Evolutionary conservation across 2,888 invertebrate species (phyloP).

Genomic region (Halictus quadricinctus): DNA sequence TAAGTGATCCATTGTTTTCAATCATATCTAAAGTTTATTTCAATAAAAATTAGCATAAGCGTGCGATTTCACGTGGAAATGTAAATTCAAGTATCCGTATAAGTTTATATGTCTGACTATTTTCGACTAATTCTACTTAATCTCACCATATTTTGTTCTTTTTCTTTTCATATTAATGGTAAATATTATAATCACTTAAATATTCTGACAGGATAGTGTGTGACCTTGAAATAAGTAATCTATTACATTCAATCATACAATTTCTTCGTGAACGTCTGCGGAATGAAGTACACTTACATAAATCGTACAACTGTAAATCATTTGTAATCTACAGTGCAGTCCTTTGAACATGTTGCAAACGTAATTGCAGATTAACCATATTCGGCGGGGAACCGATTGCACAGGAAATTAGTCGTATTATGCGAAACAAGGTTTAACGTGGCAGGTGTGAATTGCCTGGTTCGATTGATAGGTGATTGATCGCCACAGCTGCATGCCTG

Average conservation of each 20-base stretch:
- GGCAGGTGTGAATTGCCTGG: conserved; percentile 28
- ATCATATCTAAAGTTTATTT: too few species aligned
- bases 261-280: not conserved
- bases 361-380: not conserved
- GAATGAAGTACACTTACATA: not conserved
- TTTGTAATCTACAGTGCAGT: not conserved
- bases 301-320: not conserved
- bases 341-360: conserved; percentile 6
- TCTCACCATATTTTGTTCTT: too few species aligned
- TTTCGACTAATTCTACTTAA: not conserved
- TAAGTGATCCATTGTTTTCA: too few species aligned
- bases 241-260: not conserved
- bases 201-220: not conserved
- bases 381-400: conserved; percentile 8
- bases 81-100: not conserved
- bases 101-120: too few species aligned
- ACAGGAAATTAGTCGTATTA: conserved; percentile 42
- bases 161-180: too few species aligned
- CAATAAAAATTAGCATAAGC: not conserved
- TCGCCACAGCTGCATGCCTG: conserved; percentile 28
- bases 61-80: not conserved
- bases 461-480: conserved; percentile 44
- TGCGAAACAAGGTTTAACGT: conserved; percentile 13
- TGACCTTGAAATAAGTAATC: not conserved
- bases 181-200: too few species aligned